Conservation (phyloP, 2,797 vertebrate species). For the Falco peregrinus region DNA sequence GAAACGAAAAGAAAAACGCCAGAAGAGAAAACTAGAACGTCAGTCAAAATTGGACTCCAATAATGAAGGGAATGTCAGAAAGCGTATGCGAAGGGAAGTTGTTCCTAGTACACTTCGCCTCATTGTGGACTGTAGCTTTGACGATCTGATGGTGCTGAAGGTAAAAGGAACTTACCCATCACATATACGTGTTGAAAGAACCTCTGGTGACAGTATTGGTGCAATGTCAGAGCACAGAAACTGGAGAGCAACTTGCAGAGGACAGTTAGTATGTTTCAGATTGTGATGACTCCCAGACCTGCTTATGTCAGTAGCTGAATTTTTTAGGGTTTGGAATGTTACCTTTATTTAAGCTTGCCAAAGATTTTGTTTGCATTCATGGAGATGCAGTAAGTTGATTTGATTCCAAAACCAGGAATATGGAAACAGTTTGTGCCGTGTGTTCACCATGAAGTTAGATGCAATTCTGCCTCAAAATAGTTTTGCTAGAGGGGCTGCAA, state of each 20-base stretch:
- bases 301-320: neutral
- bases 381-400: neutral
- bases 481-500: neutral
- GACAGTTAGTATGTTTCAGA: neutral
- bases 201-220: neutral
- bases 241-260: neutral
- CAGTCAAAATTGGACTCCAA: constrained; percentile 75
- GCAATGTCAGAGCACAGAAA: neutral
- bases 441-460: neutral
- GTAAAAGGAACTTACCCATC: constrained; percentile 67
- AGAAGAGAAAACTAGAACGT: constrained; percentile 87
- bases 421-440: neutral
- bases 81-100: constrained; percentile 80
- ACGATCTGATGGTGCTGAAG: constrained; percentile 90
- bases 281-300: neutral
- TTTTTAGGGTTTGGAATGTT: neutral
- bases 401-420: neutral
- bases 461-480: neutral
- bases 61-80: constrained; percentile 71
- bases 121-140: constrained; percentile 95
- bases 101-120: constrained; percentile 84
- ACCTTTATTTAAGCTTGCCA: neutral
- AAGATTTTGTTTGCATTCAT: neutral
- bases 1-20: constrained; percentile 90
- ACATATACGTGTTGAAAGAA: neutral